These are phyloP conservation scores for Odontothrips loti DNA, from an alignment of 2,888 invertebrate species.

Conservation along the genomic window DNA sequence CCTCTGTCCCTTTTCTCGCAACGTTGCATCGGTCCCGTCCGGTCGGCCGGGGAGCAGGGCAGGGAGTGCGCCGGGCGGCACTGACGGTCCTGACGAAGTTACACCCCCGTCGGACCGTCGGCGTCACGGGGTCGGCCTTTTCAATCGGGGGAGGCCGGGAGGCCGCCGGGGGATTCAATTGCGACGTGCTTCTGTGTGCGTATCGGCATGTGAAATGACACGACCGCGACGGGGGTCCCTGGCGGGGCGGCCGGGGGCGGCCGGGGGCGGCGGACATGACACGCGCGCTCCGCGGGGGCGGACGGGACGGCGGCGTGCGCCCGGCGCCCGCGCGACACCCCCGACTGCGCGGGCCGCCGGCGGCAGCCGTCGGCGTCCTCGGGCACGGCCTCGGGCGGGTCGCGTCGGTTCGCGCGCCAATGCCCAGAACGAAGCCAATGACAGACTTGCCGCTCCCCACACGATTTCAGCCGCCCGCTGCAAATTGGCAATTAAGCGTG, in stretches of 20 bases:
- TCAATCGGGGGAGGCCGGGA: not conserved
- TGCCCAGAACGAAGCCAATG: slow-evolving; percentile 17
- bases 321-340: no score
- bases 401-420: not conserved
- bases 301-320: no score
- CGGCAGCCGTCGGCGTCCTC: no score
- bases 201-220: slow-evolving; percentile 6
- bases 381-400: no score
- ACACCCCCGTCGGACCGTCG: not conserved
- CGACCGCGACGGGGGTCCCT: not conserved
- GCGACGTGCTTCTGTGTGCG: not conserved
- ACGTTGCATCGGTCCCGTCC: not conserved
- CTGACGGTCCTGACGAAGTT: not conserved
- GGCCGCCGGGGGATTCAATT: no score
- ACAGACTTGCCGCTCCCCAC: not conserved
- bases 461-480: slow-evolving; percentile 22
- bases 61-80: no score
- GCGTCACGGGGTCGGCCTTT: not conserved
- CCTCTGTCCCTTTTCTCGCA: no score
- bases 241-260: not conserved
- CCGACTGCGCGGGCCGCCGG: no score
- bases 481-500: slow-evolving; percentile 22
- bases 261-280: not conserved
- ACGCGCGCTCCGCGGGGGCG: not conserved
- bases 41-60: no score